Percentiles rank a stretch among this genome's conserved stretches.
Conservation (phyloP, 2,797 vertebrate genomes). For the Tragopan temminckii region DNA sequence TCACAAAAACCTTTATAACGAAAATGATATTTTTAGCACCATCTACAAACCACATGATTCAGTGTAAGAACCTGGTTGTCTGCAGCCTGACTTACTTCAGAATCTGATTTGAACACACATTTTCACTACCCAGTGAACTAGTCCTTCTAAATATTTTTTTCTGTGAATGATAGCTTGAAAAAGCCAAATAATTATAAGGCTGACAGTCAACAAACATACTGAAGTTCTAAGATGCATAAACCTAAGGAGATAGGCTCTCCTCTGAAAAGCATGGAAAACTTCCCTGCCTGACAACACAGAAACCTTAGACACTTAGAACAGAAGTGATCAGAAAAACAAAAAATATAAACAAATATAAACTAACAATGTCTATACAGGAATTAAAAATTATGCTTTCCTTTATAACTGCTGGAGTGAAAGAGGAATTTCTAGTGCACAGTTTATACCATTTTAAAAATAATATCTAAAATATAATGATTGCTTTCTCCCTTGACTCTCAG, state of each 20-base stretch:
- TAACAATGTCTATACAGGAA: background rate
- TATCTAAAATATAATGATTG: background rate
- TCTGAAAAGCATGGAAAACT: background rate
- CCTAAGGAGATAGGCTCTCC: background rate
- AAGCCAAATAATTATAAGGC: background rate
- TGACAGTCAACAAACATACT: background rate
- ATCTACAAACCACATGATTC: background rate
- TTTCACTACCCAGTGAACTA: background rate
- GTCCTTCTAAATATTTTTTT: background rate
- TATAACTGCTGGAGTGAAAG: background rate
- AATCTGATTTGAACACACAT: background rate
- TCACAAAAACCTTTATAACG: background rate
- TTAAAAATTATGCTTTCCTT: background rate
- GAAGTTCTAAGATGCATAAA: background rate
- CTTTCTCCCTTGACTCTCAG: background rate
- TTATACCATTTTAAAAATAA: background rate
- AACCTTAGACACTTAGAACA: background rate
- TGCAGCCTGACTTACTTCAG: background rate
- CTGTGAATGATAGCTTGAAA: background rate
- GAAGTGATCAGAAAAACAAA: background rate
- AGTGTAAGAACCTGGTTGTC: background rate
- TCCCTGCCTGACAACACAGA: no score
- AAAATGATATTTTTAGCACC: background rate
- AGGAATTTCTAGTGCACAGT: background rate
- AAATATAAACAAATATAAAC: background rate